A percentile compares a stretch with the other conserved stretches of the same genome.
Evolutionary conservation across 2,113 vertebrate species (phyloP).

Genomic region (Rhea americana): DNA sequence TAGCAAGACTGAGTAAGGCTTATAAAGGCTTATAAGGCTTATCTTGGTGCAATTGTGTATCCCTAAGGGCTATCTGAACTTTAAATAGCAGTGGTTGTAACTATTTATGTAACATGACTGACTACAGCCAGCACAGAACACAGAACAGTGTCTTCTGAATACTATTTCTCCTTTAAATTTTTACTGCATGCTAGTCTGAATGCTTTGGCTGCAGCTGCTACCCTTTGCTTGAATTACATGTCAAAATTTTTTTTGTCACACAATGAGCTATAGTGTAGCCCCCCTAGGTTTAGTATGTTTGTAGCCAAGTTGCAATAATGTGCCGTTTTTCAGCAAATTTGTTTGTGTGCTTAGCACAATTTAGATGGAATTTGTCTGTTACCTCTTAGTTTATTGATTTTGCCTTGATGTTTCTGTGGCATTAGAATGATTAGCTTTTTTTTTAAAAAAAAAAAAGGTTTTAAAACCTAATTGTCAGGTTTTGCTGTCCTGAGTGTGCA

Average conservation of each 20-base stretch:
- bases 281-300: background rate
- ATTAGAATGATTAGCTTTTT: no score
- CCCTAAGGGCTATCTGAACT: background rate
- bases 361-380: background rate
- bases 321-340: background rate
- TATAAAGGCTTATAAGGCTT: background rate
- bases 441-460: no score
- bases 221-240: background rate
- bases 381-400: background rate
- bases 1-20: background rate
- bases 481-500: background rate
- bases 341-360: fast-evolving
- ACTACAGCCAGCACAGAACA: background rate
- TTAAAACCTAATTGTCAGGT: background rate
- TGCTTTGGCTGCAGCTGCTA: background rate
- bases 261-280: background rate
- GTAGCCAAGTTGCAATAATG: background rate
- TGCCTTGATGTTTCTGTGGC: background rate
- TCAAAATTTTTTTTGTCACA: background rate
- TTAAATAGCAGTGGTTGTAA: background rate
- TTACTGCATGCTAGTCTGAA: background rate
- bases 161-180: background rate
- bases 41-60: background rate
- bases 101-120: background rate
- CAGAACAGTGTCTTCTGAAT: background rate